A percentile compares a stretch with the other conserved stretches of the same genome.
Conservation (phyloP, 2,797 vertebrate genomes). For the Psittacula echo region DNA sequence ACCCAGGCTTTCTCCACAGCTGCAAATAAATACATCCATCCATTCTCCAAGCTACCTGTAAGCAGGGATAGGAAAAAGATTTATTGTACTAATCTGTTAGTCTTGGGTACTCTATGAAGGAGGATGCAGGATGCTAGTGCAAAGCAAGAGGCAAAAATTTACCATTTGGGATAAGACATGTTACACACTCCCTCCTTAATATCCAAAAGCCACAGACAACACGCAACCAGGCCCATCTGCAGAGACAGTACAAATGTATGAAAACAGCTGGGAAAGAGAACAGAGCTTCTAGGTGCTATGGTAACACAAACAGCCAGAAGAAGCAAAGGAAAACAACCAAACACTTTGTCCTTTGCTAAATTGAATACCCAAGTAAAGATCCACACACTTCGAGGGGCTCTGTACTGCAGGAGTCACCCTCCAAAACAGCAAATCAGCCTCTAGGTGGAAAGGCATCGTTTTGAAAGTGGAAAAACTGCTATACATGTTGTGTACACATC, state of each 20-base stretch:
- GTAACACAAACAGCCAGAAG: background rate
- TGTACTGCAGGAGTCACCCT: background rate
- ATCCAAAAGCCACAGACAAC: background rate
- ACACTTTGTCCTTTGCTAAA: background rate
- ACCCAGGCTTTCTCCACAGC: background rate
- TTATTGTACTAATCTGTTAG: background rate
- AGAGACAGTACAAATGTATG: rapidly evolving
- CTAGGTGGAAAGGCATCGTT: rapidly evolving
- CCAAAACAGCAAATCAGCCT: background rate
- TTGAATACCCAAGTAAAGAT: background rate
- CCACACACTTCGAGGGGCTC: background rate
- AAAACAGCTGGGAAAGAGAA: background rate
- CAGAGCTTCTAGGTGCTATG: background rate
- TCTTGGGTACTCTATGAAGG: rapidly evolving
- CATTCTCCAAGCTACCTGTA: background rate
- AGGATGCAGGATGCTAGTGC: background rate
- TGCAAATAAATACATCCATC: background rate
- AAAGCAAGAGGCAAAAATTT: background rate
- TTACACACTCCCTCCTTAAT: background rate
- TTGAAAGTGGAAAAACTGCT: background rate
- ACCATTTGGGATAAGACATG: background rate
- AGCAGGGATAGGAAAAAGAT: background rate
- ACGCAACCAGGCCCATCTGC: background rate
- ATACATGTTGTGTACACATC: rapidly evolving
- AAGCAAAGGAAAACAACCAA: background rate